Evolutionary conservation across 2,888 invertebrate genomes (phyloP).

Genomic region (Selenia dentaria): DNA sequence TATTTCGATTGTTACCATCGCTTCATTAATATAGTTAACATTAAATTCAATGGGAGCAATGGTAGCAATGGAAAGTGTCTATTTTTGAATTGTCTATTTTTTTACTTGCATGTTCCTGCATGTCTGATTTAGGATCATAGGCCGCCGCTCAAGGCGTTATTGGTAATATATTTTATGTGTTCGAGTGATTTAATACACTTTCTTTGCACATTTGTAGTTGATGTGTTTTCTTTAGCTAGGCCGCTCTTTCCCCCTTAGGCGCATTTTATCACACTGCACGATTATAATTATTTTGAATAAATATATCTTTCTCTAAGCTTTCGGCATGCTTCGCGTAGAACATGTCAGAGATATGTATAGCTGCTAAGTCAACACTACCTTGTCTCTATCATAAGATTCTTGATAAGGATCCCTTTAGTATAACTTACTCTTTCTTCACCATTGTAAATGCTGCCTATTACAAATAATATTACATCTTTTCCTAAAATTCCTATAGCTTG

Average conservation of each 20-base stretch:
- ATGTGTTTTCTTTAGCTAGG: conserved; percentile 82
- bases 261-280: conserved; percentile 83
- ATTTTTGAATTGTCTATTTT: conserved; percentile 65
- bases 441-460: too few relatives aligned
- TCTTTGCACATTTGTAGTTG: conserved; percentile 82
- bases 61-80: conserved; percentile 61
- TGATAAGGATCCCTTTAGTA: too few relatives aligned
- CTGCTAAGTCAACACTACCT: conserved; percentile 22
- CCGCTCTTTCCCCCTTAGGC: conserved; percentile 78
- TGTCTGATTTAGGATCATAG: conserved; percentile 81
- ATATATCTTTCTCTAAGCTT: conserved; percentile 78
- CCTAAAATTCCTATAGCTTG: too few relatives aligned
- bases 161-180: conserved; percentile 75
- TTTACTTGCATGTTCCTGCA: conserved; percentile 83
- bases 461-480: too few relatives aligned
- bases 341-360: conserved; percentile 46
- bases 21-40: conserved; percentile 36
- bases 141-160: conserved; percentile 78
- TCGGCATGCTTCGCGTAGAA: conserved; percentile 81
- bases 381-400: too few relatives aligned
- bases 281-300: conserved; percentile 77
- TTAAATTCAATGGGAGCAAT: conserved; percentile 41
- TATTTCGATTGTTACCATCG: conserved; percentile 65
- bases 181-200: conserved; percentile 74
- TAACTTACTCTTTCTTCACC: too few relatives aligned